Evolutionary conservation across 2,888 invertebrate species (phyloP).

Genomic region (Imbricaverruca yamaguchii): DNA sequence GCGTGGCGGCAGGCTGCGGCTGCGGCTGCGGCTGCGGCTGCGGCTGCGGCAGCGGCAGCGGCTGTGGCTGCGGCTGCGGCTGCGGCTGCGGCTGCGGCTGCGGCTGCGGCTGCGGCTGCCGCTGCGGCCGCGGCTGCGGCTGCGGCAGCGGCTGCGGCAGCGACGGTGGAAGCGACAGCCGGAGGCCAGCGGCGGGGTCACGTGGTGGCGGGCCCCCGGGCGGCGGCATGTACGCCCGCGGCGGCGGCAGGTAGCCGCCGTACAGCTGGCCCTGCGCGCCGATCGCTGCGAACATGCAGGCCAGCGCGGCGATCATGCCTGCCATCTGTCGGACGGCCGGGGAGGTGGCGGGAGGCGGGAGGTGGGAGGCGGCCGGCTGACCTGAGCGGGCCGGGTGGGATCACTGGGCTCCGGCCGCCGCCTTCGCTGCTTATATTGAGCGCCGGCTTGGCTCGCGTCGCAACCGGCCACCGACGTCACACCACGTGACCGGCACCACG

Average conservation of each 20-base stretch:
- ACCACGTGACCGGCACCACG: neutral
- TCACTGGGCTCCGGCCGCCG: neutral
- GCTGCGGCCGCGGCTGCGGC: no score
- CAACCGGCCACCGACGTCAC: neutral
- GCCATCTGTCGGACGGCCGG: no score
- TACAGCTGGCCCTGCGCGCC: neutral
- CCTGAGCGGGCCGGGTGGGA: neutral
- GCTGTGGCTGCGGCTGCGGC: no score
- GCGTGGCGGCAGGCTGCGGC: neutral
- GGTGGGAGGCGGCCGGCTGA: no score
- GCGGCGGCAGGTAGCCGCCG: neutral
- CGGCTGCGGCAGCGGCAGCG: neutral
- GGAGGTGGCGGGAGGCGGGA: no score
- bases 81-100: neutral
- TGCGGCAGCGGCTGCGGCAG: no score
- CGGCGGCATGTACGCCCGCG: neutral
- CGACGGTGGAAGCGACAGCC: neutral
- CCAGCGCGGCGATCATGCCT: neutral
- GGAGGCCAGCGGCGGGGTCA: neutral
- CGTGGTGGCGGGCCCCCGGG: neutral
- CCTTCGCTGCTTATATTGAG: slow-evolving; percentile 1
- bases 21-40: neutral
- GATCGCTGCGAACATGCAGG: neutral
- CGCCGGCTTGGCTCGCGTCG: neutral
- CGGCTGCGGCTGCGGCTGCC: neutral